Base-by-base conservation (phyloP, 2,888 invertebrate species). In the Coenonympha arcania region DNA sequence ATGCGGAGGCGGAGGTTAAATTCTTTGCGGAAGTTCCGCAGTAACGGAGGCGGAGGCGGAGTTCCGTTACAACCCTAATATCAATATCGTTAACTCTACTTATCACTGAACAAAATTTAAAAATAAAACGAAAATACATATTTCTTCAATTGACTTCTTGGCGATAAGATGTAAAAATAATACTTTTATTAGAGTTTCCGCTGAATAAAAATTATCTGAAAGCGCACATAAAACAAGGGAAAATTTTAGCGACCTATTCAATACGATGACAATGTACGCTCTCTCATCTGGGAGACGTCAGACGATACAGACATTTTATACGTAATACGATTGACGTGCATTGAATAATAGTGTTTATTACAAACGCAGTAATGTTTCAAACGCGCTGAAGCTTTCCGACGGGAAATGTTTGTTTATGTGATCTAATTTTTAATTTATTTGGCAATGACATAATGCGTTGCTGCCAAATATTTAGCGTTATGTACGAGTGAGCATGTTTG, bases 361-460 rank as follows among this genome's bases (percentile, higher is more conserved):
- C 9, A 2, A 5, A 31, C 5, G 1, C 9, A 4, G 11, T 42
- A 42, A 11, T 11, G 30, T 19, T n/a, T 28, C 13, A 4, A 30
- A 20, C 11, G 11, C 3, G 8, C n/a, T 30, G 13, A 20, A 31
- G 13, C 2, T 20, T 31, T 20, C 20, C 4, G 28, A 13, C 31
- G 13, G 31, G 20, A 42, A 16, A 6, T 33, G 28, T 16, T 44
- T 39, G n/a, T 49, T 43, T 40, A 44, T 50, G 6, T 11, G 19
- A n/a, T 15, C 6, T 49, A 33, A 24, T 30, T 41, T 53, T 31
- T 20, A 18, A 30, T 11, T 20, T 26, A 11, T 31, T 46, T 55
- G 54, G 54, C 48, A 53, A 37, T 41, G 28, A 36, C 31, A 26
- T 28, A 36, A 26, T 15, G 42, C 42, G 13, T 40, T 34, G 42